Evolutionary conservation across 2,797 vertebrate species (phyloP).

Genomic region (Schizopygopsis pylzovi): DNA sequence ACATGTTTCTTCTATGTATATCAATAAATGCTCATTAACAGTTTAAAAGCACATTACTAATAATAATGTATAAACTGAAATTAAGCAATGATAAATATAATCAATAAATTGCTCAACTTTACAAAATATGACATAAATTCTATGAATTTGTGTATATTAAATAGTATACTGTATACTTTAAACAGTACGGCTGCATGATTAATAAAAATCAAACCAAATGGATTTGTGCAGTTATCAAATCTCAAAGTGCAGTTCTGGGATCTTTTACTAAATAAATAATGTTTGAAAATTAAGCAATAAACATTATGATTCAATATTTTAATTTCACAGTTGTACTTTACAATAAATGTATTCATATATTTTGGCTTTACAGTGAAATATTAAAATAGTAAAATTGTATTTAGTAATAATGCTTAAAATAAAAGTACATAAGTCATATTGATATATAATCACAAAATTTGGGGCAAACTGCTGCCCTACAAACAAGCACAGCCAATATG

Average conservation of each 20-base stretch:
- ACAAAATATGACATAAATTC: too few species aligned
- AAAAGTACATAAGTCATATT: neutral
- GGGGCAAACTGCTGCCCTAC: too few species aligned
- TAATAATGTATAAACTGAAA: too few species aligned
- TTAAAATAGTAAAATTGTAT: neutral
- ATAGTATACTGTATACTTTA: neutral
- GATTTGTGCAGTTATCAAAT: neutral
- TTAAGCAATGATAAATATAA: too few species aligned
- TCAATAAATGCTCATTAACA: too few species aligned
- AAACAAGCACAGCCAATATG: too few species aligned
- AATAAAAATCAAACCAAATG: neutral
- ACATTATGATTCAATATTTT: neutral
- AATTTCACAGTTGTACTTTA: neutral
- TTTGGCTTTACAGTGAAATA: neutral
- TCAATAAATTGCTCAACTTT: too few species aligned
- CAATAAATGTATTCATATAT: neutral
- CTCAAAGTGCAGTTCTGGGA: neutral
- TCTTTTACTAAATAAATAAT: neutral
- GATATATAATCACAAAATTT: neutral
- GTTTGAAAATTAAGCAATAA: neutral
- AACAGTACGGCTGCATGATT: neutral
- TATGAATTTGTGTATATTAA: too few species aligned
- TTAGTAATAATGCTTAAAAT: neutral
- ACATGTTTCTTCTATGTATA: too few species aligned
- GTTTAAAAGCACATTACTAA: neutral